These are phyloP conservation scores for Drymonia ruficornis DNA, from an alignment of 2,888 invertebrate species.

Conservation along the genomic window DNA sequence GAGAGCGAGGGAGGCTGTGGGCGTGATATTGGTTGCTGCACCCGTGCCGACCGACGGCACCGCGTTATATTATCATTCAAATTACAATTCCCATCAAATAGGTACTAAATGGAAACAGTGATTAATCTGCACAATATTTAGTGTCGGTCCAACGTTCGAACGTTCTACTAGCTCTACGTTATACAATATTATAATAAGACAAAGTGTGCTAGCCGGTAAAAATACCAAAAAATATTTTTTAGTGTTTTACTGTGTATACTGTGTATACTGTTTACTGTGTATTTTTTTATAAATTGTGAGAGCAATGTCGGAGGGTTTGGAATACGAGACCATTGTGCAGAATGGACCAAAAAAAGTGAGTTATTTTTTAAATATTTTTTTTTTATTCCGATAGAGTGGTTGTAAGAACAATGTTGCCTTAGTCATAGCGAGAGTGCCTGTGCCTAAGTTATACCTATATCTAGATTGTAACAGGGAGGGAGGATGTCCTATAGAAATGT, in stretches of 20 bases:
- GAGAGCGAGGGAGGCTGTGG: constrained; percentile 79
- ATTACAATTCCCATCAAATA: constrained; percentile 59
- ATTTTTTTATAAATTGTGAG: constrained; percentile 62
- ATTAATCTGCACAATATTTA: constrained; percentile 61
- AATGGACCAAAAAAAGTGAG: constrained; percentile 88
- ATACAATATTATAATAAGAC: constrained; percentile 30
- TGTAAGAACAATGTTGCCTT: constrained; percentile 37
- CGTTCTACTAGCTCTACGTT: constrained; percentile 43
- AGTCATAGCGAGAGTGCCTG: constrained; percentile 28
- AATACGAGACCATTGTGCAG: constrained; percentile 87
- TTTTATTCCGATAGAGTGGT: constrained; percentile 20
- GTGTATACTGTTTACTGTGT: too few species aligned
- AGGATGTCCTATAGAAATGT: constrained; percentile 70
- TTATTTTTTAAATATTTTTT: constrained; percentile 36
- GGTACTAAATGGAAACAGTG: constrained; percentile 65
- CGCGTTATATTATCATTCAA: constrained; percentile 59
- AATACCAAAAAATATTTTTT: constrained; percentile 57
- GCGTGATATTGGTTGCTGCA: constrained; percentile 71
- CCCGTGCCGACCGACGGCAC: constrained; percentile 69
- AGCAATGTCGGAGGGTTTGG: constrained; percentile 86
- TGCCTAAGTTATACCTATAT: constrained; percentile 37
- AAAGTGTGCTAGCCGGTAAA: constrained; percentile 53
- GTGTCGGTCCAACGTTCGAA: constrained; percentile 57
- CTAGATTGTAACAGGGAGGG: constrained; percentile 49
- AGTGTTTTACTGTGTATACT: constrained; percentile 67